These are phyloP conservation scores for Cheiracanthium punctorium DNA, from an alignment of 2,888 invertebrate species.

Conservation along the genomic window DNA sequence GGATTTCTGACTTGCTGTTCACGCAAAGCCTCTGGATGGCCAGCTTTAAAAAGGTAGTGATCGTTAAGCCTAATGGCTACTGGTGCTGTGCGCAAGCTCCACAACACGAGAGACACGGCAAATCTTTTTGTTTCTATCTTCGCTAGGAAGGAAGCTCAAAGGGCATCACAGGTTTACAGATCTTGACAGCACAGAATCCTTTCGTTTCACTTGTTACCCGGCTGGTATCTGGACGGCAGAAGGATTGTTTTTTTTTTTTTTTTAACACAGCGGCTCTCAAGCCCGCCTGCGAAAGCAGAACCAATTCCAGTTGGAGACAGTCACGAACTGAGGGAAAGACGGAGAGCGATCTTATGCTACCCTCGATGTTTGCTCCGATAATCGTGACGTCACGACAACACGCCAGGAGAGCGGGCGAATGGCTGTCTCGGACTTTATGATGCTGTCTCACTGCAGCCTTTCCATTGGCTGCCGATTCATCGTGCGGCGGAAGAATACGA, in stretches of 20 bases:
- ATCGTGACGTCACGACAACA: conserved; percentile 39
- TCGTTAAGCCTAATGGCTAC: conserved; percentile 42
- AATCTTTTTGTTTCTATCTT: background rate
- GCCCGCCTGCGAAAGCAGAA: conserved; percentile 9
- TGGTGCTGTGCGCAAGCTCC: conserved; percentile 20
- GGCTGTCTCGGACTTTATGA: background rate
- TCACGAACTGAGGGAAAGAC: conserved; percentile 29
- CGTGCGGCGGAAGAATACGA: background rate
- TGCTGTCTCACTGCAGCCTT: background rate
- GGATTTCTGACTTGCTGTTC: conserved; percentile 8
- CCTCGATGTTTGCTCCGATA: conserved; percentile 1
- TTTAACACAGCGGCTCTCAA: conserved; percentile 30
- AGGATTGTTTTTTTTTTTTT: too few relatives aligned
- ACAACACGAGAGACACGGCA: background rate
- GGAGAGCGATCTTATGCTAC: conserved; percentile 8
- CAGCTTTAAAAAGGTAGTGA: conserved; percentile 44
- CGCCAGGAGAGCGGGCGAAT: conserved; percentile 31
- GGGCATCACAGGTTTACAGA: conserved; percentile 24
- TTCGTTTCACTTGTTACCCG: conserved; percentile 14
- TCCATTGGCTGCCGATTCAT: background rate
- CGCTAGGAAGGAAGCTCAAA: conserved; percentile 10
- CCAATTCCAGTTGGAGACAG: conserved; percentile 36
- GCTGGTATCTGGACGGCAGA: conserved; percentile 28
- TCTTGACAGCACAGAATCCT: background rate
- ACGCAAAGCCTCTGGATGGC: conserved; percentile 36